A percentile compares a stretch with the other conserved stretches of the same genome.
Evolutionary conservation across 2,797 vertebrate species (phyloP).

Genomic region (Euphonia xanthogaster): DNA sequence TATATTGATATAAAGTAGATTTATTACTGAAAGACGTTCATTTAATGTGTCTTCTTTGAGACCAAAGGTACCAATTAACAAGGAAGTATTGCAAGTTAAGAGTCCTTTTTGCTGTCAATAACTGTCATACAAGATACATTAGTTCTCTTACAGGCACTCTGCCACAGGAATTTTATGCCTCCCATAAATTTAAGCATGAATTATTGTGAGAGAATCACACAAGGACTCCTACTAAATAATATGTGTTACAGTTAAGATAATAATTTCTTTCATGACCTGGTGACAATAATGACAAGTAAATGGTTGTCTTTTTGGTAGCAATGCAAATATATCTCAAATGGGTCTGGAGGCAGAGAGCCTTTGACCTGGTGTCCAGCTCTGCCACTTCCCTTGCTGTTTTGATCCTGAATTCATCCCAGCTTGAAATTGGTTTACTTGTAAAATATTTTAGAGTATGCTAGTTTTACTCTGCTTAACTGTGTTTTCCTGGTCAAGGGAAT

Average conservation of each 20-base stretch:
- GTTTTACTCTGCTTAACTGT: background rate
- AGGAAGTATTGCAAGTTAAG: conserved; percentile 3
- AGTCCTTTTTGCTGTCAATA: conserved; percentile 42
- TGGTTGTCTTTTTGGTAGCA: background rate
- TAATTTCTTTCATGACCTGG: conserved; percentile 7
- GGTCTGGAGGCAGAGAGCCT: background rate
- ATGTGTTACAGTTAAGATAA: background rate
- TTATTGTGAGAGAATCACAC: background rate
- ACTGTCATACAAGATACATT: conserved; percentile 39
- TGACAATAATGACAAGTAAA: conserved; percentile 36
- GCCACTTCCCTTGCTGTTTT: background rate
- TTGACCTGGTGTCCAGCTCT: background rate
- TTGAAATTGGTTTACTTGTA: background rate
- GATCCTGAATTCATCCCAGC: background rate
- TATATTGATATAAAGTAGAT: background rate
- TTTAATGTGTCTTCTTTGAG: conserved; percentile 26
- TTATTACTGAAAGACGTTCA: conserved; percentile 9
- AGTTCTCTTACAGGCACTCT: conserved; percentile 21
- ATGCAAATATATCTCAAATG: background rate
- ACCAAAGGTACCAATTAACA: conserved; percentile 53
- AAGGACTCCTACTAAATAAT: background rate
- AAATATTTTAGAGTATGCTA: background rate
- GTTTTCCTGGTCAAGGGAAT: background rate
- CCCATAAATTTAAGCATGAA: conserved; percentile 11
- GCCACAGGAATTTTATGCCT: background rate